Evolutionary conservation across 1,140 invertebrate species (phyloP), one percentile per base, ranked within the genome.

Genomic region (Lanistes nyassanus): DNA sequence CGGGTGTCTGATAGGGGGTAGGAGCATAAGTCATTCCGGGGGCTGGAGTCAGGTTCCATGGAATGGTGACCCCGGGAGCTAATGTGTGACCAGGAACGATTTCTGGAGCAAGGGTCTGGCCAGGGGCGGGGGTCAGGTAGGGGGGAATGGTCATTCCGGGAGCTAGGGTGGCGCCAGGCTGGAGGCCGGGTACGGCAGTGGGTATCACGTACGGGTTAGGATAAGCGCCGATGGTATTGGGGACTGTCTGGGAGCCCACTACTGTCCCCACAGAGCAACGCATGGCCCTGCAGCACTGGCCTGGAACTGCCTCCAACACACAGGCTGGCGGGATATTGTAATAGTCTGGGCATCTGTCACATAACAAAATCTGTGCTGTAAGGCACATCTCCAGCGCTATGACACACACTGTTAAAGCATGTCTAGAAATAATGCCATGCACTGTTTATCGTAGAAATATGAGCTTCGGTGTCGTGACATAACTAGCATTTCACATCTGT

Each of bases 311-410:
- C 6, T 80, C 77, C 34, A 80, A 73, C 4, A 76, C 55, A 55
- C 85, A 86, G 51, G 72, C 76, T 11, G 76, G 64, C 9, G 85
- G 85, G 16, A 85, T 39, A 74, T 85, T 85, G 37, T 75, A 78
- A 60, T 80, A 86, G 23, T 76, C 68, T 7, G 85, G 84, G 56
- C 85, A 86, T 70, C 85, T 85, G 74, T 21, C 65, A 69, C n/a
- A 62, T n/a, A 31, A 11, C 3, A 64, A 71, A 51, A n/a, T n/a
- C n/a, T 0, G 16, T 0, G 42, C 37, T 37, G 31, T n/a, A 73
- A 9, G 23, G 4, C 34, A 16, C 13, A n/a, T 34, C n/a, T 16
- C 56, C 58, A 56, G 0, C 16, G 53, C 7, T 21, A 64, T 37
- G n/a, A 39, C 6, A 21, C 16, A 6, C 42, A 47, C 42, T 13